Percentiles rank a stretch among this genome's conserved stretches.
These are phyloP conservation scores for Exocentrus adspersus DNA, from an alignment of 2,888 invertebrate genomes.

Conservation along the genomic window DNA sequence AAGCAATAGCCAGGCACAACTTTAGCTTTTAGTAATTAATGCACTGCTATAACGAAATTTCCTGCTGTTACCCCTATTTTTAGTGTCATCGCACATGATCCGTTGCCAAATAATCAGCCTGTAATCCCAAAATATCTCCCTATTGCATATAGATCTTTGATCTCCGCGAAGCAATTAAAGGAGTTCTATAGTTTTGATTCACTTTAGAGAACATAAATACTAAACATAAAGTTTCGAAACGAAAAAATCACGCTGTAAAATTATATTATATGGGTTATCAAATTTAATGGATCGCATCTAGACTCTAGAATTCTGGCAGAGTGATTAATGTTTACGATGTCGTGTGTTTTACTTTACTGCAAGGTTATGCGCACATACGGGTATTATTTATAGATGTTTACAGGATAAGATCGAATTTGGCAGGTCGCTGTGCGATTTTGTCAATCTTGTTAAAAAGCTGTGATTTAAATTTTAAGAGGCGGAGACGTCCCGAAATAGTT, in stretches of 20 bases:
- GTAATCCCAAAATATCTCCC: neutral
- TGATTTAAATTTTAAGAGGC: no score
- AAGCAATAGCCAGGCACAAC: no score
- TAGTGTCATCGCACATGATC: slow-evolving; percentile 1
- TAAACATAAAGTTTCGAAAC: neutral
- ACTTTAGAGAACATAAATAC: neutral
- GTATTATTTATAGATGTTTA: slow-evolving; percentile 16
- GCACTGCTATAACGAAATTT: slow-evolving; percentile 4
- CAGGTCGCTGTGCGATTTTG: neutral
- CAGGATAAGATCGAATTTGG: neutral
- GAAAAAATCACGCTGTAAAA: neutral
- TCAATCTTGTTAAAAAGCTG: no score
- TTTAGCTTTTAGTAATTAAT: neutral
- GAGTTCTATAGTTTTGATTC: neutral
- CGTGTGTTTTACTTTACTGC: neutral
- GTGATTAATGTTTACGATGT: slow-evolving; percentile 4
- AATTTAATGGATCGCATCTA: slow-evolving; percentile 2
- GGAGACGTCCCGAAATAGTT: no score
- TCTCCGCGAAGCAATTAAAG: neutral
- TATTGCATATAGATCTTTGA: neutral
- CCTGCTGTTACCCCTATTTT: neutral
- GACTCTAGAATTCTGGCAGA: neutral
- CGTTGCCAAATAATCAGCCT: neutral
- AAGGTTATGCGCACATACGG: slow-evolving; percentile 14
- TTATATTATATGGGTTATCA: neutral